These are phyloP conservation scores for Paedocypris sp. DNA, from an alignment of 2,113 vertebrate species.

Conservation along the genomic window DNA sequence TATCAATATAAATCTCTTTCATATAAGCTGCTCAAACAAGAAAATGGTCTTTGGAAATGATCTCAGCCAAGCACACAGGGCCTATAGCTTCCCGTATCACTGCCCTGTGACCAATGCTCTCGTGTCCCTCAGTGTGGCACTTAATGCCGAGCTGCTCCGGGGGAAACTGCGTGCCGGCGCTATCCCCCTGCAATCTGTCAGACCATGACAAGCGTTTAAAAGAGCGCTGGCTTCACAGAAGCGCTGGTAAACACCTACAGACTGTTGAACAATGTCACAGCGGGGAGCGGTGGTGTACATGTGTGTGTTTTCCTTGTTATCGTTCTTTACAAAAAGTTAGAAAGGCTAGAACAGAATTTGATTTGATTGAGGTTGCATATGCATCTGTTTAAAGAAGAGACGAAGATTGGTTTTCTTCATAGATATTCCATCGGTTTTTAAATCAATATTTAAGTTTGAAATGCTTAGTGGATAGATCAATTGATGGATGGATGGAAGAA, in stretches of 20 bases:
- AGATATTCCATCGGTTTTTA: too few relatives aligned
- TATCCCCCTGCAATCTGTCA: slow-evolving; percentile 19
- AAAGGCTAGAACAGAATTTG: too few relatives aligned
- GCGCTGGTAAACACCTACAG: slow-evolving; percentile 2
- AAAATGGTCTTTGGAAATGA: background rate
- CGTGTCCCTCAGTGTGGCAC: background rate
- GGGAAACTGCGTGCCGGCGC: background rate
- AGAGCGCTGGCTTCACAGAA: background rate
- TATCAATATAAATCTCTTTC: background rate
- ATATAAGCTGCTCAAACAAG: background rate
- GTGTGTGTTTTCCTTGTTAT: too few relatives aligned
- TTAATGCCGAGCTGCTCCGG: background rate
- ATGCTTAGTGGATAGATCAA: too few relatives aligned
- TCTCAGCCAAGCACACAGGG: background rate
- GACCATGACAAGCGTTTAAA: slow-evolving; percentile 8
- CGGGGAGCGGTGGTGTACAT: background rate
- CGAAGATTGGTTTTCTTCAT: too few relatives aligned
- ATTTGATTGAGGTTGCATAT: too few relatives aligned
- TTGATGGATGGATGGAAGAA: too few relatives aligned
- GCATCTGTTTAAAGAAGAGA: too few relatives aligned
- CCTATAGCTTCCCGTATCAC: background rate
- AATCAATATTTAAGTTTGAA: too few relatives aligned
- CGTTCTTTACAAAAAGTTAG: too few relatives aligned
- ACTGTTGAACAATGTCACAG: slow-evolving; percentile 6
- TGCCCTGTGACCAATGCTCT: slow-evolving; percentile 13